These are phyloP conservation scores for Schizotus pectinicornis DNA, from an alignment of 2,888 invertebrate species.

Conservation along the genomic window DNA sequence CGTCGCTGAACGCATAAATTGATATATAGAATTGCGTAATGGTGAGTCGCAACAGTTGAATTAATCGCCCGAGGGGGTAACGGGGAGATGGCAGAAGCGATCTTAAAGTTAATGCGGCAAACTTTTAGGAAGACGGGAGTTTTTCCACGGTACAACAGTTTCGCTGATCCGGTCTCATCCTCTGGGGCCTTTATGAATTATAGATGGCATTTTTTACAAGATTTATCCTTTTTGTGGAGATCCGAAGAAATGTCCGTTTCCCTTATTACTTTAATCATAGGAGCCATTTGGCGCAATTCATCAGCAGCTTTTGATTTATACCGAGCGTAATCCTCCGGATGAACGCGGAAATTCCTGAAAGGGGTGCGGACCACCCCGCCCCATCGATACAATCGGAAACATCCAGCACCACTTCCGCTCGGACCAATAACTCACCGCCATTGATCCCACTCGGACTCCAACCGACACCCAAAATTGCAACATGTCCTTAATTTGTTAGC, in stretches of 20 bases:
- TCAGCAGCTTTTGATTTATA: constrained; percentile 56
- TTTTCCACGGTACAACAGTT: constrained; percentile 42
- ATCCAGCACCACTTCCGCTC: too few relatives aligned
- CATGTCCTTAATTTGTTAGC: too few relatives aligned
- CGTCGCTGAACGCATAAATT: constrained; percentile 30
- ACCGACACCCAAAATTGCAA: too few relatives aligned
- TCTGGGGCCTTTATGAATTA: constrained; percentile 57
- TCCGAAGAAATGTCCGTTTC: constrained; percentile 53
- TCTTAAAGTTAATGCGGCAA: constrained; percentile 29
- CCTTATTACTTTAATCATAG: constrained; percentile 61
- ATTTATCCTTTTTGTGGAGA: constrained; percentile 52
- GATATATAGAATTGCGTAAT: constrained; percentile 4
- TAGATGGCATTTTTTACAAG: constrained; percentile 57
- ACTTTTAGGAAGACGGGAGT: constrained; percentile 33
- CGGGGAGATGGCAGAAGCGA: background rate
- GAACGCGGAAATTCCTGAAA: constrained; percentile 5
- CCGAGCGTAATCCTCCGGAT: constrained; percentile 37
- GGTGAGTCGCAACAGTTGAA: constrained; percentile 10
- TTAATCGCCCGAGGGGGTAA: background rate
- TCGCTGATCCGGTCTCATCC: constrained; percentile 48
- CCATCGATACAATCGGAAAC: constrained; percentile 4
- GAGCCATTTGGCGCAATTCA: constrained; percentile 59
- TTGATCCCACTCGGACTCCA: constrained; percentile 4
- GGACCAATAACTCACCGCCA: background rate
- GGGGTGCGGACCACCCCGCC: background rate